Base-by-base conservation (phyloP, 1,140 invertebrate species). In the Pogonomyrmex barbatus region DNA sequence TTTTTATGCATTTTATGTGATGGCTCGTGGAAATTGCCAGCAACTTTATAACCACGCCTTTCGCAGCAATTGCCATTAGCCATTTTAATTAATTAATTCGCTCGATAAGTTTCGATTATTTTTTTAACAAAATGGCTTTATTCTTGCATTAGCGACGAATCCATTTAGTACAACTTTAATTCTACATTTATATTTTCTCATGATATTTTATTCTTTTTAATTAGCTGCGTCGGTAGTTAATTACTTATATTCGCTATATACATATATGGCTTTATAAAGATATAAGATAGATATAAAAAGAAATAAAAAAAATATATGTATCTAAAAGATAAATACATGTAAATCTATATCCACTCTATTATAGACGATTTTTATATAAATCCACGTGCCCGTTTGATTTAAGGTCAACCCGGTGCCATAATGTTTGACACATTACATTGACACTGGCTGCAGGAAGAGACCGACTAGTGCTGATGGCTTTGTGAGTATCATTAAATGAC, bases 381-480 rank as follows among this genome's bases (percentile, higher is more conserved):
- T 33, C 24, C 70, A 45, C 65, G 75, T 65, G 56, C 42, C 67
- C 54, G 56, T 50, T 70, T 87, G 87, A 92, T 92, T 92, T 92
- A 93, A 93, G 91, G 91, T 93, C 92, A 93, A 87, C 87, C 45
- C 73, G 76, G 83, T 85, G 79, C 85, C 68, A 79, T 85, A 87
- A 86, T 83, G 87, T 81, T 89, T 83, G 78, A 89, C 76, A 87
- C 86, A 73, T 92, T 82, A 70, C 91, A 88, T 89, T 91, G 86
- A 88, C 86, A 88, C 89, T 92, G 86, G 88, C 78, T 92, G 83
- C 91, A 90, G 89, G 90, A 92, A 92, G 89, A 91, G 85, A 89
- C 81, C 85, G 65, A 92, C 89, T 91, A 86, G 88, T 70, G 78
- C 54, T 85, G 54, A 87, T 88, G 79, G 71, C 67, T 83, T 89